Conservation (phyloP, 37 sponge, comb jelly and placozoan species). For the Cladorhizidae sp. region DNA sequence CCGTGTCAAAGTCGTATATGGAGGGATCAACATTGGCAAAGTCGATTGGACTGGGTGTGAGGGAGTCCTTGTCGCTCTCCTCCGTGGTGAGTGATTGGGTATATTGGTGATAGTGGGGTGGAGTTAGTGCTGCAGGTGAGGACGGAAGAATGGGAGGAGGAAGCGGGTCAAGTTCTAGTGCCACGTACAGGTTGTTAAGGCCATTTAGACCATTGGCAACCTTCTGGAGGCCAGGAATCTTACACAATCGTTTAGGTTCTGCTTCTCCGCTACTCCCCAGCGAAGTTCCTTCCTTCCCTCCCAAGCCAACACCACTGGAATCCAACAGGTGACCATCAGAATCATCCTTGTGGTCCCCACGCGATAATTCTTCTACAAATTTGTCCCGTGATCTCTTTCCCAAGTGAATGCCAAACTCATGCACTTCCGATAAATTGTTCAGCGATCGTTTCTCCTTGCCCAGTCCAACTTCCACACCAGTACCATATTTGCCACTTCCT, state of each 20-base stretch:
- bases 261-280: not conserved
- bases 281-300: not conserved
- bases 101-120: not conserved
- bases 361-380: not conserved
- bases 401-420: not conserved
- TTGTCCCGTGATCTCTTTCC: slow-evolving; percentile 4
- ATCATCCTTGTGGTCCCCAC: not conserved
- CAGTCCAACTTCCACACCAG: slow-evolving; percentile 2
- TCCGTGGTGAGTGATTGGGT: slow-evolving; percentile 12
- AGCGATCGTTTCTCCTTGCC: too few relatives aligned
- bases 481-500: not conserved
- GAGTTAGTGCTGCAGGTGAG: slow-evolving; percentile 2
- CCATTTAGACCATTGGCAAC: slow-evolving; percentile 22
- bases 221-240: slow-evolving; percentile 11
- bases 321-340: not conserved
- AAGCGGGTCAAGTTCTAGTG: not conserved
- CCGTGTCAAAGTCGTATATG: slow-evolving; percentile 69
- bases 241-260: slow-evolving; percentile 8
- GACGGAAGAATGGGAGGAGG: not conserved
- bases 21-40: slow-evolving; percentile 67
- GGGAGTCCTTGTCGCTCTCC: slow-evolving; percentile 9
- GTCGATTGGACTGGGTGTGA: slow-evolving; percentile 60
- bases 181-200: slow-evolving; percentile 5
- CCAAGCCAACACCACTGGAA: not conserved
- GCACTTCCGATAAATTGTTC: not conserved